A percentile compares a stretch with the other conserved stretches of the same genome.
Evolutionary conservation across 2,797 vertebrate species (phyloP).

Genomic region (Simalia tracyae): DNA sequence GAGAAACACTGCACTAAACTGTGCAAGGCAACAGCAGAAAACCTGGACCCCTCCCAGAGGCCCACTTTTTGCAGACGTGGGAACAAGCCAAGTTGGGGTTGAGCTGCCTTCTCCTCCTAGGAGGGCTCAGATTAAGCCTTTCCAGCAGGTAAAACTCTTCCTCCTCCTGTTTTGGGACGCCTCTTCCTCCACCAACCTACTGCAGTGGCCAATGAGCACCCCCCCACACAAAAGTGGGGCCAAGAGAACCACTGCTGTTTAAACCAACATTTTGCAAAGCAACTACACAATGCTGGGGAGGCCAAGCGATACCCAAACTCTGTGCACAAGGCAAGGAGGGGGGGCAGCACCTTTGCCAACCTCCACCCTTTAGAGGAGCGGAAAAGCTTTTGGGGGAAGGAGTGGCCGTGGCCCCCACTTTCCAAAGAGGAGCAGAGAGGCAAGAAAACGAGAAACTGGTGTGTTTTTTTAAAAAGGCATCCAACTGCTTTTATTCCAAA

Average conservation of each 20-base stretch:
- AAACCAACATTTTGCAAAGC: not conserved
- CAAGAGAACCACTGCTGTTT: too few relatives aligned
- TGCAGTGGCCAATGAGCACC: not conserved
- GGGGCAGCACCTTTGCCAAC: not conserved
- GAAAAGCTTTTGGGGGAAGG: not conserved
- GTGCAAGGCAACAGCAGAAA: not conserved
- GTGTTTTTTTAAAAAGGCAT: conserved; percentile 58
- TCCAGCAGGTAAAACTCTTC: not conserved
- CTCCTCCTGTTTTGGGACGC: not conserved
- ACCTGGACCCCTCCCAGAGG: not conserved
- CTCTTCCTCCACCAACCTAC: not conserved
- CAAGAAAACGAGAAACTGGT: not conserved
- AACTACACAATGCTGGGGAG: not conserved
- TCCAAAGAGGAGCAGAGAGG: not conserved
- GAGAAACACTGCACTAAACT: not conserved
- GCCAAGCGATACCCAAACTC: not conserved
- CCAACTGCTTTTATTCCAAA: conserved; percentile 65
- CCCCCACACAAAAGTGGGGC: not conserved
- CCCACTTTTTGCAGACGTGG: too few relatives aligned
- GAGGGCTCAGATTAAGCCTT: not conserved
- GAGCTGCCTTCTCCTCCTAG: not conserved
- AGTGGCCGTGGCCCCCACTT: not conserved
- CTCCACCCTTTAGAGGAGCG: not conserved
- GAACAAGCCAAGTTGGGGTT: not conserved
- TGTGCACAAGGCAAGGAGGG: not conserved